Evolutionary conservation across 2,797 vertebrate genomes (phyloP), one percentile per base, ranked within the genome.

Genomic region (Centroberyx gerrardi): DNA sequence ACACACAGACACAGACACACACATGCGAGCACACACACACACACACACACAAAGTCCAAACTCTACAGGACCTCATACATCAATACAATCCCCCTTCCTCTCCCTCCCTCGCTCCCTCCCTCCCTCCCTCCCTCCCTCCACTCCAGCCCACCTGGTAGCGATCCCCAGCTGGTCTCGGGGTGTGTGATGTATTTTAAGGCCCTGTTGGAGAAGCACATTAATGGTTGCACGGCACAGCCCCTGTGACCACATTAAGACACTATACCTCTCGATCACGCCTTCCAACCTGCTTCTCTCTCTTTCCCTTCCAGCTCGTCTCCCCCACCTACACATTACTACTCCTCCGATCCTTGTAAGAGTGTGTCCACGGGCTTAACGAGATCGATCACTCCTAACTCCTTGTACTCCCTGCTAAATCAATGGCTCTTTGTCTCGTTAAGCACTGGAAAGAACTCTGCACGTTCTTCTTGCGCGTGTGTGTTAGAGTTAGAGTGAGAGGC

Each of bases 331-430:
- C 68, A 58, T 71, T 74, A 64, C 69, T 55, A 58, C 70, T 80
- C 76, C 60, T 73, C 56, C 63, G 52, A 18, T n/a, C 66, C 72
- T 64, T 49, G 59, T 51, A 62, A 82, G 80, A 85, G 77, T 36
- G 72, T 89, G 87, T 92, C 88, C 71, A 59, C 36, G 2, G 82
- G 85, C 80, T 90, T 91, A 87, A 88, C 81, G 78, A 73, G 81
- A 93, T 93, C 85, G 74, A 94, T 94, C 78, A 68, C 87, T 55
- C 70, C 83, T 72, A 88, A 88, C 89, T 89, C 87, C 83, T 82
- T 84, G 84, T 90, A 85, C 85, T 90, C 78, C 51, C 80, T 67
- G 69, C 76, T 76, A 88, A 92, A 93, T 94, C 92, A 90, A 93
- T 92, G 90, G 74, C 74, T 90, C 76, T 88, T 89, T 90, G 87